Evolutionary conservation across 2,888 invertebrate genomes (phyloP).

Genomic region (Ectemnius cavifrons): DNA sequence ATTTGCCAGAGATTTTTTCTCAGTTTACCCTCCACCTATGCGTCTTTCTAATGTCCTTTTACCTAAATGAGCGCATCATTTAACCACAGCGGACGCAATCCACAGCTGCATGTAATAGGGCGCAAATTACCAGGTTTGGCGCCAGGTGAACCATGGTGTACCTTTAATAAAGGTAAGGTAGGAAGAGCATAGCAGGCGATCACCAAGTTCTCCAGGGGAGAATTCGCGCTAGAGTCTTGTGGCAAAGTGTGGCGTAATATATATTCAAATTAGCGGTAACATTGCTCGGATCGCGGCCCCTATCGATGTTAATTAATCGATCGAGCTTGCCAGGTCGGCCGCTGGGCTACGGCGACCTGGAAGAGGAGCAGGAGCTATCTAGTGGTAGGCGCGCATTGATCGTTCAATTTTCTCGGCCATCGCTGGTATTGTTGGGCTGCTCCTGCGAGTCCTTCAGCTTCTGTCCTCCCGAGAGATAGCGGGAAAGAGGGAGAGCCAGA

Average conservation of each 20-base stretch:
- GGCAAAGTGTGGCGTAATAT: constrained; percentile 10
- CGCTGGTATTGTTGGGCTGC: constrained; percentile 33
- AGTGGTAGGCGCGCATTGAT: constrained; percentile 20
- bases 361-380: too few species aligned
- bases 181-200: too few species aligned
- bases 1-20: constrained; percentile 15
- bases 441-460: neutral
- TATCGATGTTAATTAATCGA: constrained; percentile 16
- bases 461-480: constrained; percentile 4
- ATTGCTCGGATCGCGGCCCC: neutral
- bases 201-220: too few species aligned
- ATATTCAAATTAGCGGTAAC: constrained; percentile 39
- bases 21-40: neutral
- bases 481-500: neutral
- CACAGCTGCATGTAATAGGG: too few species aligned
- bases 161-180: too few species aligned
- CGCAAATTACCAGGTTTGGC: too few species aligned
- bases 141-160: too few species aligned
- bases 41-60: too few species aligned
- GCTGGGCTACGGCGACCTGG: neutral
- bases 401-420: constrained; percentile 42
- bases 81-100: too few species aligned
- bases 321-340: neutral
- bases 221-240: too few species aligned
- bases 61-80: too few species aligned